Evolutionary conservation across 2,797 vertebrate species (phyloP), one percentile per base, ranked within the genome.

Genomic region (Gadopsis marmoratus): DNA sequence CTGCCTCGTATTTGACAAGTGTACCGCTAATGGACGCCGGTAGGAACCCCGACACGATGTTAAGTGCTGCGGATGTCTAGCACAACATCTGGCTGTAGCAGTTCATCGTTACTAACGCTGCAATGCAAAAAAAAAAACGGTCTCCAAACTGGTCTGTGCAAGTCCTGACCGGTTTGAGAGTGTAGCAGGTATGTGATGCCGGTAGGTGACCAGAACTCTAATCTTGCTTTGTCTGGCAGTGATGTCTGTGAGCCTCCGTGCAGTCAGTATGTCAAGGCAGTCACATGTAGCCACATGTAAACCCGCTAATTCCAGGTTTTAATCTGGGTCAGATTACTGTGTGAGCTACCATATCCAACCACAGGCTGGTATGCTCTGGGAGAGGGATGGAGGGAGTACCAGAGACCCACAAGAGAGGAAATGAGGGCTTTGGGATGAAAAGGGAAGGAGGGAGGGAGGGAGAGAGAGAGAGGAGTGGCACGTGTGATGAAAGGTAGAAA

Each of bases 271-370:
- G 51, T 82, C 78, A 63, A 59, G 58, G 61, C 71, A 29, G 86
- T 88, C 85, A 79, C 77, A 58, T 86, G 72, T 23, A 58, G 63
- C 58, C 19, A 21, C 29, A 54, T 29, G 7, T 83, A 88, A 91
- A 87, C 64, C 83, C 33, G 78, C 76, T 79, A 90, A 84, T 86
- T 85, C 83, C 63, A 55, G 29, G 4, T 75, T 84, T 81, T 88
- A 91, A 93, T 94, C 84, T 90, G 90, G 87, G 82, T 78, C 82
- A 83, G 91, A 90, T 90, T 92, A 89, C 74, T 55, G 72, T 8
- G 72, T 37, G 47, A 82, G 74, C 66, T 12, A 70, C 53, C 37
- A 43, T 37, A 58, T 70, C 67, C 60, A 69, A 79, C 78, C 73
- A 69, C 60, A 78, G 62, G 35, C 72, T 62, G 79, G 66, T 76